A percentile compares a stretch with the other conserved stretches of the same genome.
These are phyloP conservation scores for Ammodytes dubius DNA, from an alignment of 2,113 vertebrate genomes.

Conservation along the genomic window DNA sequence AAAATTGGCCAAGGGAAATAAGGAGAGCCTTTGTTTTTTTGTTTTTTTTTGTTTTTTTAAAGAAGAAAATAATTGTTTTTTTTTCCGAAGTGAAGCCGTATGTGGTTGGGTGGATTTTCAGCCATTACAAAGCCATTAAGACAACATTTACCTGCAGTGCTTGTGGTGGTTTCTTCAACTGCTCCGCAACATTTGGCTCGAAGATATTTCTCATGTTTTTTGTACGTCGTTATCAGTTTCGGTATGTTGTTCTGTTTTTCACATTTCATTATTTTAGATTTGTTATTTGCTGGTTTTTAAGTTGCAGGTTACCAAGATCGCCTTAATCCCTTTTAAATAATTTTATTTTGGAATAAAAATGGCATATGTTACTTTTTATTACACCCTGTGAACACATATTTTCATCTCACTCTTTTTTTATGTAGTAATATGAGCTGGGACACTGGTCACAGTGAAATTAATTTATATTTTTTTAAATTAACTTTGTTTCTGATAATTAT, in stretches of 20 bases:
- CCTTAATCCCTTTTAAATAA: constrained; percentile 92
- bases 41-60: constrained; percentile 17
- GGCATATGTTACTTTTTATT: constrained; percentile 61
- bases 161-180: constrained; percentile 72
- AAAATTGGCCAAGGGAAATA: constrained; percentile 56
- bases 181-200: constrained; percentile 68
- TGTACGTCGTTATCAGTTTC: constrained; percentile 24
- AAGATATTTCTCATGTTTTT: constrained; percentile 40
- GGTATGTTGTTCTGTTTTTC: constrained; percentile 17
- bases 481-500: constrained; percentile 73
- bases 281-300: constrained; percentile 75
- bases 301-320: constrained; percentile 86
- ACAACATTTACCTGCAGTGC: constrained; percentile 84
- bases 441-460: constrained; percentile 74
- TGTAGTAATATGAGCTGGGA: constrained; percentile 63
- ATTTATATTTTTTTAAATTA: constrained; percentile 79
- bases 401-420: constrained; percentile 64
- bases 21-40: constrained; percentile 44
- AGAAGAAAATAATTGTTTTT: constrained; percentile 19
- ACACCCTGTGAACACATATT: constrained; percentile 57
- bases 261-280: constrained; percentile 47
- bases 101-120: constrained; percentile 74
- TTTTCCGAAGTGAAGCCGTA: constrained; percentile 47
- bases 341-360: constrained; percentile 83
- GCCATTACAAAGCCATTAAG: constrained; percentile 87